Conservation (phyloP, 1,140 invertebrate species). For the Solenopsis fugax region DNA sequence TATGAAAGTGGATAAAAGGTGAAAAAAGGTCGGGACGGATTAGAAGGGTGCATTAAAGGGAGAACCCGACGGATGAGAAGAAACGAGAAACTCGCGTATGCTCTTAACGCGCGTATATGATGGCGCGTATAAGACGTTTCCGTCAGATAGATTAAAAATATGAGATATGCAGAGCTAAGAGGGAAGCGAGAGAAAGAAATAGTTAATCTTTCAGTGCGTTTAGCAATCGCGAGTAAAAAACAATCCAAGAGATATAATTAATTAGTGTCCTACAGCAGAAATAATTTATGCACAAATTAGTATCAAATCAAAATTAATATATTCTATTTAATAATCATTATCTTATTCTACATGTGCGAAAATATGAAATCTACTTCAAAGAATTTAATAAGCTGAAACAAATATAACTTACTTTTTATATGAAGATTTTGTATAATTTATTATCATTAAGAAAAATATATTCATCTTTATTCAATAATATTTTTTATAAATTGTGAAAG, state of each 20-base stretch:
- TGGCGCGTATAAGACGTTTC: slow-evolving; percentile 49
- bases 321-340: no score
- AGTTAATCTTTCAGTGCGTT: slow-evolving; percentile 15
- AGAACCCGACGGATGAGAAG: slow-evolving; percentile 42
- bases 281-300: no score
- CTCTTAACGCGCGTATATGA: slow-evolving; percentile 48
- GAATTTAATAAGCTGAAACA: no score
- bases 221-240: background rate
- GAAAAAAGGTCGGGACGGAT: slow-evolving; percentile 56
- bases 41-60: slow-evolving; percentile 58
- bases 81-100: slow-evolving; percentile 60
- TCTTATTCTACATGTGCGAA: no score
- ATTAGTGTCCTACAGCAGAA: background rate
- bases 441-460: no score
- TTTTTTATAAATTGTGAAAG: no score
- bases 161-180: slow-evolving; percentile 20
- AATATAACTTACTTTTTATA: no score
- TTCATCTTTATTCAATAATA: no score
- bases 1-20: slow-evolving; percentile 63
- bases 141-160: slow-evolving; percentile 55
- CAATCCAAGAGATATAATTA: background rate
- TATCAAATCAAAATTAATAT: no score
- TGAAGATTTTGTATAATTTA: no score
- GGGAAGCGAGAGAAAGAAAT: background rate
- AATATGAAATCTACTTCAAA: no score